phyloP scores from a whole-genome alignment of 2,797 vertebrate species.

The Macropus fuliginosus region DNA sequence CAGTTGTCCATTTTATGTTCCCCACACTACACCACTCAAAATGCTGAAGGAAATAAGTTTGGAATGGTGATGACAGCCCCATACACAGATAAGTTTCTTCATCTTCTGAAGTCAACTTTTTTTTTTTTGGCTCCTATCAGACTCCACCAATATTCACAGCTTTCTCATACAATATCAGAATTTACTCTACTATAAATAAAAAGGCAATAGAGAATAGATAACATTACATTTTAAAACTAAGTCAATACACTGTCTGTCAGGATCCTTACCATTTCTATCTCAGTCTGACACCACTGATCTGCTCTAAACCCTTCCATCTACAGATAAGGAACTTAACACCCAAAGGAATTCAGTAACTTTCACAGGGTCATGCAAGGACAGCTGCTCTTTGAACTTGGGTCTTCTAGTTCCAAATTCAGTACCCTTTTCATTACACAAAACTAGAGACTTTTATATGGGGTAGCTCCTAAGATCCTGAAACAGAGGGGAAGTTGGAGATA shows the following conservation, averaged over 20 bases:
- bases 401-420: background rate
- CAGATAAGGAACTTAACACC: background rate
- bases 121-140: background rate
- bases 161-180: background rate
- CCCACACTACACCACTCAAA: background rate
- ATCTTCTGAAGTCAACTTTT: background rate
- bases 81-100: background rate
- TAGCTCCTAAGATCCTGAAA: background rate
- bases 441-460: background rate
- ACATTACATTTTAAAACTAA: background rate
- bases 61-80: background rate
- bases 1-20: constrained; percentile 10
- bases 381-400: background rate
- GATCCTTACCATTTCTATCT: background rate
- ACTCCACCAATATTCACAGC: background rate
- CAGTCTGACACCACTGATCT: background rate
- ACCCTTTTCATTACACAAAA: background rate
- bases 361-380: background rate
- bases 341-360: background rate
- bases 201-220: background rate
- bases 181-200: background rate
- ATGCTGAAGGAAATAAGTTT: background rate
- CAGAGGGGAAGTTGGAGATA: background rate
- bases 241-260: background rate
- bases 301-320: background rate